Conservation (phyloP, 53 echinoderm and acorn worm genomes). For the Temnopleurus reevesii region DNA sequence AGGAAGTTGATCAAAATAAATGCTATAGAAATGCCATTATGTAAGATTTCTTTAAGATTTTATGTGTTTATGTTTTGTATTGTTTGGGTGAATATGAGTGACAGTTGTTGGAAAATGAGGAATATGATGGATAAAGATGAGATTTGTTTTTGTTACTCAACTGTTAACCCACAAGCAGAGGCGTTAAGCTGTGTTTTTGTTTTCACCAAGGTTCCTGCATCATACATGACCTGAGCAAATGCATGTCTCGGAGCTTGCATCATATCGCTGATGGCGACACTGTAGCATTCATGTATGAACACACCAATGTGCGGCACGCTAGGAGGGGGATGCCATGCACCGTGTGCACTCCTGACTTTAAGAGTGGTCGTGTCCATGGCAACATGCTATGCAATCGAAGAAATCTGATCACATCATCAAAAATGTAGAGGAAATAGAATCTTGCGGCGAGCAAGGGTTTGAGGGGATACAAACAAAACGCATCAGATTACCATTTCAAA, state of each 20-base stretch:
- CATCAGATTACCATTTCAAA: slow-evolving; percentile 49
- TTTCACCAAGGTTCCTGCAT: slow-evolving; percentile 18
- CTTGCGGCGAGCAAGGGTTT: slow-evolving; percentile 44
- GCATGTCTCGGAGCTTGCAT: background rate
- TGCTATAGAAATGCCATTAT: too few species aligned
- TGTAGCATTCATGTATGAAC: slow-evolving; percentile 5
- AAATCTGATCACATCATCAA: slow-evolving; percentile 60
- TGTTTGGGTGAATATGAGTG: too few species aligned
- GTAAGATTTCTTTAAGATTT: too few species aligned
- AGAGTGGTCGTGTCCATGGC: slow-evolving; percentile 48
- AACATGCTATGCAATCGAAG: slow-evolving; percentile 36
- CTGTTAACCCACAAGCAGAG: slow-evolving; percentile 19
- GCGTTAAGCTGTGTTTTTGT: background rate
- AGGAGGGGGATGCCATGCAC: background rate
- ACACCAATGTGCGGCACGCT: background rate
- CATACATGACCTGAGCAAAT: background rate
- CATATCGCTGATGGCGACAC: background rate
- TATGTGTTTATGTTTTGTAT: too few species aligned
- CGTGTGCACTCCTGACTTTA: slow-evolving; percentile 14
- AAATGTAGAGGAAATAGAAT: slow-evolving; percentile 53
- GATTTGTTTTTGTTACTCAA: slow-evolving; percentile 15
- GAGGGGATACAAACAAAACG: slow-evolving; percentile 49
- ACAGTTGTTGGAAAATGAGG: background rate
- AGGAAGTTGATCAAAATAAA: too few species aligned
- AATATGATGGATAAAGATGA: background rate